A percentile compares a stretch with the other conserved stretches of the same genome.
phyloP scores from a whole-genome alignment of 2,888 invertebrate species.

The Heliconius ethilla region DNA sequence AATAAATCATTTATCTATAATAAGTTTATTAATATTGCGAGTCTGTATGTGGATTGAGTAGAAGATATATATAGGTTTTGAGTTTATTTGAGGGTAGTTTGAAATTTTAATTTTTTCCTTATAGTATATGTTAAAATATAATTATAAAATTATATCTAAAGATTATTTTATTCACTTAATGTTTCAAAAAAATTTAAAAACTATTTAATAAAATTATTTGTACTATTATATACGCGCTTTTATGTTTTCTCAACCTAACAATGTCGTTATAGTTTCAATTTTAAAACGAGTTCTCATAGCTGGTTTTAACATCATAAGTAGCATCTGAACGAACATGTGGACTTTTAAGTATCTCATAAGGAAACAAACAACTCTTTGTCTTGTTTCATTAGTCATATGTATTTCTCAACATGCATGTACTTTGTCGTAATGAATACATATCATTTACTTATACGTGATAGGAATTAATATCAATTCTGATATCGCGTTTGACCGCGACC shows the following conservation, averaged over 20 bases:
- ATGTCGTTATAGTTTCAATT: background rate
- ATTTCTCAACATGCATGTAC: constrained; percentile 20
- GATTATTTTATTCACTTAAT: background rate
- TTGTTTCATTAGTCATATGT: constrained; percentile 23
- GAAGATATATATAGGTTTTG: background rate
- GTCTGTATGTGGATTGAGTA: background rate
- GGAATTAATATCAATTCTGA: constrained; percentile 9
- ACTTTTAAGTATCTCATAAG: constrained; percentile 8
- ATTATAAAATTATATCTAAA: background rate
- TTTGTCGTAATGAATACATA: constrained; percentile 1
- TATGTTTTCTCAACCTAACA: background rate
- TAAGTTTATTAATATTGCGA: background rate
- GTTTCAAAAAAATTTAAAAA: background rate
- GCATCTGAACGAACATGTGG: background rate
- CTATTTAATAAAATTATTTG: too few species aligned
- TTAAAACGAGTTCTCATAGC: background rate
- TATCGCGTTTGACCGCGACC: constrained; percentile 37
- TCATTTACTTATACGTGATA: constrained; percentile 22
- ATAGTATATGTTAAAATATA: too few species aligned
- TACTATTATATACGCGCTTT: background rate
- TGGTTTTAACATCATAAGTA: background rate
- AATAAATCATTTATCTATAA: background rate
- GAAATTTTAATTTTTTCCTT: background rate
- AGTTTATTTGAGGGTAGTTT: background rate
- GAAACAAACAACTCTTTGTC: constrained; percentile 24